These are phyloP conservation scores for Melanocharis versteri DNA, from an alignment of 2,113 vertebrate genomes.

Conservation along the genomic window DNA sequence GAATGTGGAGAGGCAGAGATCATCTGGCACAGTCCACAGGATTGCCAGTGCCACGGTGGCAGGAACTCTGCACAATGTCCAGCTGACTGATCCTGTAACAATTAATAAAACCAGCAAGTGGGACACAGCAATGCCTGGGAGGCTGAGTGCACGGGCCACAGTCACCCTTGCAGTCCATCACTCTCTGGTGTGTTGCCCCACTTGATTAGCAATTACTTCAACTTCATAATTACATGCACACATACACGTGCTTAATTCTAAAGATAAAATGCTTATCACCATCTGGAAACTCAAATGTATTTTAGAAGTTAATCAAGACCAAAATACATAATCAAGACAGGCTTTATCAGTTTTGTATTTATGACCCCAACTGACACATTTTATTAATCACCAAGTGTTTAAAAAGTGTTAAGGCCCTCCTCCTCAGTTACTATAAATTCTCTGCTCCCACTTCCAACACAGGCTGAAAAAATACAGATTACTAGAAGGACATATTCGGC, in stretches of 20 bases:
- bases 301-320: conserved; percentile 16
- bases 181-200: not conserved
- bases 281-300: not conserved
- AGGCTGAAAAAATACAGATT: not conserved
- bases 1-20: not conserved
- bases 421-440: conserved; percentile 29
- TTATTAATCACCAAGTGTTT: conserved; percentile 40
- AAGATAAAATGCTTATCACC: not conserved
- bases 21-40: not conserved
- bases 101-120: not conserved
- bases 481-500: not conserved
- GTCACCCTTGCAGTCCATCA: not conserved
- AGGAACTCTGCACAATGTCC: not conserved
- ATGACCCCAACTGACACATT: not conserved
- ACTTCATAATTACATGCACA: not conserved
- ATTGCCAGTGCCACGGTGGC: rapidly evolving
- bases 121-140: not conserved
- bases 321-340: conserved; percentile 2
- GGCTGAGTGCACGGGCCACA: rapidly evolving
- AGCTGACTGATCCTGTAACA: not conserved
- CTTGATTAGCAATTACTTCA: not conserved
- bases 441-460: not conserved
- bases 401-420: not conserved
- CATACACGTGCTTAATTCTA: not conserved
- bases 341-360: conserved; percentile 17